A percentile compares a stretch with the other conserved stretches of the same genome.
phyloP scores from a whole-genome alignment of 1,140 invertebrate genomes.

The Drosophila micromelanica region DNA sequence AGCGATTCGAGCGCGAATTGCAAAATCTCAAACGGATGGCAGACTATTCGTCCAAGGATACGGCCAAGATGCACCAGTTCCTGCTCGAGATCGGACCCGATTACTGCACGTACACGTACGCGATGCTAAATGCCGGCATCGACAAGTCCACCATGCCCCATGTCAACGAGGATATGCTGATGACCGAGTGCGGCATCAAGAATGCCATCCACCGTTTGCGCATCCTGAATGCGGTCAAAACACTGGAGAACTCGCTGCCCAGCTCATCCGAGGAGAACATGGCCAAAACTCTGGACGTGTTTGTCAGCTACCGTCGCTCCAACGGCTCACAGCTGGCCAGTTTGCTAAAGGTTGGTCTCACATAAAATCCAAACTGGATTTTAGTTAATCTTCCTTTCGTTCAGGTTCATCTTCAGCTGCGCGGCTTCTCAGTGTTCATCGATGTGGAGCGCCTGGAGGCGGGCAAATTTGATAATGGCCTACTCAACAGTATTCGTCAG shows the following conservation, averaged over 20 bases:
- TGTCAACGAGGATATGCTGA: conserved; percentile 95
- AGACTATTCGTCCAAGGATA: conserved; percentile 97
- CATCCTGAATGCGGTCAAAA: conserved; percentile 94
- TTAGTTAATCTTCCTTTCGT: background rate
- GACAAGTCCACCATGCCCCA: conserved; percentile 93
- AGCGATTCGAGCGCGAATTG: conserved; percentile 97
- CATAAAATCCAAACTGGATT: background rate
- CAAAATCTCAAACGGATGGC: conserved; percentile 98
- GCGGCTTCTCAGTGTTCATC: conserved; percentile 97
- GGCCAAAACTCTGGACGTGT: conserved; percentile 97
- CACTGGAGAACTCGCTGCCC: conserved; percentile 87
- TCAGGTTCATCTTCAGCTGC: conserved; percentile 95
- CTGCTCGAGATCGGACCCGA: conserved; percentile 94
- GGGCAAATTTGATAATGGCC: conserved; percentile 99
- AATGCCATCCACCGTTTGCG: conserved; percentile 97
- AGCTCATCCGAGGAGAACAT: conserved; percentile 90
- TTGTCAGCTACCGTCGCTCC: conserved; percentile 98
- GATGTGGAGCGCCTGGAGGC: conserved; percentile 97
- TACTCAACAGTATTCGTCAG: conserved; percentile 97
- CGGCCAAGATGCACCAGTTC: conserved; percentile 95
- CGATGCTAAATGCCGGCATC: conserved; percentile 97
- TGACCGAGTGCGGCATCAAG: conserved; percentile 94
- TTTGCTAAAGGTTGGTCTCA: conserved; percentile 87
- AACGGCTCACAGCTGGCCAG: conserved; percentile 99
- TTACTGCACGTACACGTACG: conserved; percentile 98